phyloP scores from a whole-genome alignment of 2,797 vertebrate genomes.

The Morus bassanus region DNA sequence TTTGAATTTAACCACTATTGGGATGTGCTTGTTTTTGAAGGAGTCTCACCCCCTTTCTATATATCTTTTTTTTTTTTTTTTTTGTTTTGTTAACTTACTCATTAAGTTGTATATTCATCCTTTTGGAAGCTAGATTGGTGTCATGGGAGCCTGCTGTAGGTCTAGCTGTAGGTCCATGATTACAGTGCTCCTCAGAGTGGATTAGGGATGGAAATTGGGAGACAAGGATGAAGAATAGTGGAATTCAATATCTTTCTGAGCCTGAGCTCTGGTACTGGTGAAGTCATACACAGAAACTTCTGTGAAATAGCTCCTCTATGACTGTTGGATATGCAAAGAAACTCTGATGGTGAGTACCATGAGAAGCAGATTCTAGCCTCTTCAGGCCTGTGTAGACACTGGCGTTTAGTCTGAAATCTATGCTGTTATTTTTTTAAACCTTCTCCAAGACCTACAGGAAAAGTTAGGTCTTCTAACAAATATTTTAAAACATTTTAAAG shows the following conservation, averaged over 20 bases:
- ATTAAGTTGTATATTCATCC: neutral
- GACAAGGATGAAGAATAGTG: neutral
- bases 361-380: neutral
- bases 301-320: neutral
- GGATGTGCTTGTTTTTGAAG: neutral
- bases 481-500: constrained; percentile 43
- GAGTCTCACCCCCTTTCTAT: neutral
- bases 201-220: neutral
- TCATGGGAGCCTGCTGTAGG: neutral
- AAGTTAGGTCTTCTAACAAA: constrained; percentile 39
- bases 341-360: neutral
- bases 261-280: neutral
- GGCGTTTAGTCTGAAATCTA: constrained; percentile 28
- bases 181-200: neutral
- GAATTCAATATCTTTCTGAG: neutral
- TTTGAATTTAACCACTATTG: neutral
- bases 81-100: neutral
- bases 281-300: neutral
- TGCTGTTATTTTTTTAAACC: neutral
- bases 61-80: neutral
- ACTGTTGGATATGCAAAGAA: neutral
- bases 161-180: neutral
- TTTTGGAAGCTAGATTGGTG: neutral
- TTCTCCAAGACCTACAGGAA: constrained; percentile 53
- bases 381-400: neutral